Evolutionary conservation across 2,888 invertebrate genomes (phyloP), one percentile per base, ranked within the genome.

Genomic region (Clusia tigrina): DNA sequence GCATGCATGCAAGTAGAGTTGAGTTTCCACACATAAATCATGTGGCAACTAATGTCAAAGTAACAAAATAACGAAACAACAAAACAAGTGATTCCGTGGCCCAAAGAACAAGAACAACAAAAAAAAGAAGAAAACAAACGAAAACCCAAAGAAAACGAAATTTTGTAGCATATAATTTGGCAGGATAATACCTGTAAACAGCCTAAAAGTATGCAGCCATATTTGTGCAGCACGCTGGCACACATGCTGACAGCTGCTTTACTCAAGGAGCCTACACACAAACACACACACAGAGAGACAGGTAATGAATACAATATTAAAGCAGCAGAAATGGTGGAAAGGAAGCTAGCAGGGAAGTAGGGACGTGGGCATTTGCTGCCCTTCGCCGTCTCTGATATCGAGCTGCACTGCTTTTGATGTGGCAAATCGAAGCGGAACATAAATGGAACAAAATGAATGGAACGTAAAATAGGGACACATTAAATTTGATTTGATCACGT

Each of bases 401-500:
- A 6, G 17, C 20, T 18, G 3, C 20, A 23, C 10, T 52, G n/a
- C n/a, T n/a, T n/a, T n/a, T n/a, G n/a, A n/a, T n/a, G n/a, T n/a
- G n/a, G n/a, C n/a, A n/a, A n/a, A n/a, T n/a, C n/a, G n/a, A n/a
- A n/a, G n/a, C n/a, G n/a, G n/a, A n/a, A n/a, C n/a, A n/a, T n/a
- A n/a, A n/a, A n/a, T n/a, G n/a, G n/a, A n/a, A n/a, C n/a, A n/a
- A n/a, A n/a, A n/a, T n/a, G n/a, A n/a, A n/a, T 15, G 25, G 17
- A 54, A n/a, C 54, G 54, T 24, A 68, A 68, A 71, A 67, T 68
- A 65, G 71, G 61, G 66, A 70, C 69, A 72, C 81, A 78, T 81
- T 79, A 79, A 79, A 80, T 77, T 80, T 80, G 80, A 80, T 80
- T 81, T 78, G 80, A 80, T 81, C 80, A 80, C 80, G 80, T 81